Base-by-base conservation (phyloP, 2,888 invertebrate genomes). In the Strigamia maritima region DNA sequence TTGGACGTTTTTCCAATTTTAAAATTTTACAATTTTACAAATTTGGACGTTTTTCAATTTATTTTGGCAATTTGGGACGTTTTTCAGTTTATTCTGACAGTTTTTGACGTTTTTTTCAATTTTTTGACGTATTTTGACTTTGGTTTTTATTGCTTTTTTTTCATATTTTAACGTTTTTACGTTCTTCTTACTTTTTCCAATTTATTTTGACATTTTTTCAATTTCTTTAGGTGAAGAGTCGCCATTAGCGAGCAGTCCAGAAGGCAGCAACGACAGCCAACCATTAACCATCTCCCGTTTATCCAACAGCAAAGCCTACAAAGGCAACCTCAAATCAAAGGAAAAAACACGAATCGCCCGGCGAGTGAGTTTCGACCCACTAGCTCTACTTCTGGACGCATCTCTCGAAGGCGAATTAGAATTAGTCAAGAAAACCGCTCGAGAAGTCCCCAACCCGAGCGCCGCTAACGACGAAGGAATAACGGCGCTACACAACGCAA, bases 401-500 rank as follows among this genome's bases (percentile, higher is more conserved):
- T 97, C 98, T 83, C 90, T 99, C 82, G 98, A 99, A 87, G 99
- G 99, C 65, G 98, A 99, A 86, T 89, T 98, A 85, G 98, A 99
- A 85, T 89, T 98, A 82, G 98, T 99, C 54, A 94, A 93, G 88
- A 94, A 95, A 87, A 97, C 97, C 76, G 97, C 98, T 80, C 91
- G 92, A 85, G 86, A 88, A 85, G 88, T 97, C 82, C 90, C 94
- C 82, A 95, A 98, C 88, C 96, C 98, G 54, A 98, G 97, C 86
- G 95, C 95, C 79, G 95, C 98, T 80, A 99, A 98, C 86, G 98
- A 99, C 87, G 99, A 99, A 87, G 99, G 99, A 79, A 99, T 99
- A 85, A 99, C 99, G 0, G 99, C 99, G 60, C 90, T 99, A 80
- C 99, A 99, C 88, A 99, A 99, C 87, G 98, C 99, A 83, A 98